phyloP scores from a whole-genome alignment of 1,140 invertebrate species.

The Battus philenor region DNA sequence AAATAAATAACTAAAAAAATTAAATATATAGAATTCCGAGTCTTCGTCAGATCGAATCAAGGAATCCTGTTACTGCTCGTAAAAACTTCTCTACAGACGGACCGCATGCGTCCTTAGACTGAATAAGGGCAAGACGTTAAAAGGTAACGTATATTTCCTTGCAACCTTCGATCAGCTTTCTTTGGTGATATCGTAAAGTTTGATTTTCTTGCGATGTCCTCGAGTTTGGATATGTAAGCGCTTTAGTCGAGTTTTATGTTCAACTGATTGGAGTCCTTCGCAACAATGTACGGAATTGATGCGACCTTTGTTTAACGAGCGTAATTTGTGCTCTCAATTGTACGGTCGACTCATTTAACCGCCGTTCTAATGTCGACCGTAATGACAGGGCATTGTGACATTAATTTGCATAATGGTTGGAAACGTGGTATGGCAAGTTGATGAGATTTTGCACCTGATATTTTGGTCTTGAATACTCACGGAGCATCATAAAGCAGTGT shows the following conservation, averaged over 20 bases:
- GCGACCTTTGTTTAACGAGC: constrained; percentile 15
- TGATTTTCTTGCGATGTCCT: constrained; percentile 1
- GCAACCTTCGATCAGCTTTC: background rate
- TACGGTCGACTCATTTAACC: background rate
- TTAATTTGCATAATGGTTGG: constrained; percentile 11
- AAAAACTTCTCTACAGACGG: too few species aligned
- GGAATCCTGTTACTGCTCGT: too few species aligned
- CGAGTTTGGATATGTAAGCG: background rate
- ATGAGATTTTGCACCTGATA: background rate
- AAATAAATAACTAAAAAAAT: too few species aligned
- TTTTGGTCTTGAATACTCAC: too few species aligned
- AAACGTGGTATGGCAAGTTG: too few species aligned
- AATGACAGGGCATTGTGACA: background rate
- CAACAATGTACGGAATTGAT: constrained; percentile 11
- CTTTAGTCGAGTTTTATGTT: background rate
- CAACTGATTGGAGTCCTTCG: constrained; percentile 1
- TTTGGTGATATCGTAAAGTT: constrained; percentile 9
- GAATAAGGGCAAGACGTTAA: constrained; percentile 8
- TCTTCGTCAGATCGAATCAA: too few species aligned
- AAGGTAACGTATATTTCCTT: constrained; percentile 6
- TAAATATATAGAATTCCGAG: too few species aligned
- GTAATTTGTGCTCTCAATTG: constrained; percentile 13
- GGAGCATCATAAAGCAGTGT: too few species aligned
- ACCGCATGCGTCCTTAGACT: constrained; percentile 4
- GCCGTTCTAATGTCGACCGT: constrained; percentile 1